Evolutionary conservation across 2,888 invertebrate species (phyloP).

Genomic region (Caenorhabditis angaria): DNA sequence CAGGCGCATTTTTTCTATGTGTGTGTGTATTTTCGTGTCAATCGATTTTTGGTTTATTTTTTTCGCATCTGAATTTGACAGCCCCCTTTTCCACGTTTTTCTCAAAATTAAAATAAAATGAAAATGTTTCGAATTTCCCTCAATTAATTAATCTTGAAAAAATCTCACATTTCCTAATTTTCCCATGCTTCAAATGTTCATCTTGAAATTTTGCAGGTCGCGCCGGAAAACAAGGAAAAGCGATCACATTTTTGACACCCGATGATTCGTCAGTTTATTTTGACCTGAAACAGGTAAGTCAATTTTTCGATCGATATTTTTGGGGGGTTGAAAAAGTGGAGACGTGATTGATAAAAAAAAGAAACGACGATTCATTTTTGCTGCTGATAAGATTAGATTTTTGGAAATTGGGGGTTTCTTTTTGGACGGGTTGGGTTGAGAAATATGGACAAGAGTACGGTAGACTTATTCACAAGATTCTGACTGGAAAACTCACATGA

Average conservation of each 20-base stretch:
- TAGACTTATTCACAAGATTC: too few species aligned
- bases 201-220: slow-evolving; percentile 80
- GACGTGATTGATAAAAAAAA: too few species aligned
- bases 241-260: slow-evolving; percentile 94
- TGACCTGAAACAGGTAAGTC: slow-evolving; percentile 87
- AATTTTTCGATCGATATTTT: background rate
- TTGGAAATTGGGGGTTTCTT: too few species aligned
- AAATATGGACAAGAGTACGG: too few species aligned
- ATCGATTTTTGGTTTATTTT: background rate
- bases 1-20: slow-evolving; percentile 9
- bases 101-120: background rate
- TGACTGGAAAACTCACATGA: too few species aligned
- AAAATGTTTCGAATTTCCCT: background rate
- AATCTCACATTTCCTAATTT: background rate
- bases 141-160: background rate
- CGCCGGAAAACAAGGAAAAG: slow-evolving; percentile 95
- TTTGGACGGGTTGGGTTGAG: too few species aligned
- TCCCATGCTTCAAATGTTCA: background rate
- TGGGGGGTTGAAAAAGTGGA: background rate
- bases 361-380: too few species aligned
- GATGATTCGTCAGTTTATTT: slow-evolving; percentile 94
- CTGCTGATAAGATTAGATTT: too few species aligned
- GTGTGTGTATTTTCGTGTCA: slow-evolving; percentile 7
- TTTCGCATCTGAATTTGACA: background rate
- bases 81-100: background rate